Evolutionary conservation across 2,888 invertebrate genomes (phyloP), one percentile per base, ranked within the genome.

Genomic region (Eupithecia centaureata): DNA sequence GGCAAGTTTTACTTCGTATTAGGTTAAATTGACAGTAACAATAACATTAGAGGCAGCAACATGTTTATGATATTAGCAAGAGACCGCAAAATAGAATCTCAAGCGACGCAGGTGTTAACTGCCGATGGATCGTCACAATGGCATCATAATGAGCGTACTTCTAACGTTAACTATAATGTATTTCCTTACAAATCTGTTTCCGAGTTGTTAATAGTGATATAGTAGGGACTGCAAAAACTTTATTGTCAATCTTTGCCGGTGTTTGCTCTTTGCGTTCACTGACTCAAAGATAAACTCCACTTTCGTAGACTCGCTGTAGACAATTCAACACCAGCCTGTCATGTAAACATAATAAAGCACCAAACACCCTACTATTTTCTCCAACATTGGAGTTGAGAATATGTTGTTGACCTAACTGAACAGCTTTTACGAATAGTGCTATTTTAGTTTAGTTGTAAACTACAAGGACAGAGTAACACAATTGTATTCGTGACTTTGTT

Each of bases 61-160:
- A 79, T 76, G 80, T 76, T 76, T 75, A 70, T 69, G 72, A 69
- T 65, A 78, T 83, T 83, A 82, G 73, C 77, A 65, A 66, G 60
- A 59, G 71, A 59, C 59, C 68, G 78, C 62, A 59, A 79, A 56
- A 81, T 73, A 58, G 66, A 63, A 30, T 63, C 42, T 63, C 68
- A 77, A 75, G 65, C 67, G 64, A 67, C 47, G 61, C 22, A 72
- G 52, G 78, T 79, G 83, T 67, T 79, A 83, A 83, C 70, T 77
- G 64, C 68, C 76, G 65, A 67, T 54, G 65, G 71, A 68, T 47
- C 75, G 72, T 72, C 73, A 76, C 73, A 75, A 77, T 70, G 66
- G 51, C 61, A 63, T 64, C 32, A 68, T 74, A 75, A 72, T 67
- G 61, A 65, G 42, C 61, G 56, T 72, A 70, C 67, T 66, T 72